phyloP scores from a whole-genome alignment of 2,888 invertebrate genomes.

The Tubulanus polymorphus region DNA sequence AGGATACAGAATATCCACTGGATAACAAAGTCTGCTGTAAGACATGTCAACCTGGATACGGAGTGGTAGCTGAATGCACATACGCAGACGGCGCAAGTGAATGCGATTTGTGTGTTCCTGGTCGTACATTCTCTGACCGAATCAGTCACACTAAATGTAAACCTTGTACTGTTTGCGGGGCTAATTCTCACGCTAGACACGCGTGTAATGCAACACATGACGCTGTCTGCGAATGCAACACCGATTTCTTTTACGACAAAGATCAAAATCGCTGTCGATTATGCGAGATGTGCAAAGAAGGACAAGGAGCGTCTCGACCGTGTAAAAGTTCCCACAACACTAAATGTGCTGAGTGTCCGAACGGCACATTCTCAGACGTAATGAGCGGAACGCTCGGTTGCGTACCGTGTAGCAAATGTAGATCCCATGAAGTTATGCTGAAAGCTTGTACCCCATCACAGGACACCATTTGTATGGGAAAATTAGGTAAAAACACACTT shows the following conservation, averaged over 20 bases:
- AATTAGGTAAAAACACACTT: constrained; percentile 1
- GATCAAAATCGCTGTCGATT: constrained; percentile 26
- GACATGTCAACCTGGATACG: constrained; percentile 32
- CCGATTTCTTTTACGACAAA: constrained; percentile 33
- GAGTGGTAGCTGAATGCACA: constrained; percentile 29
- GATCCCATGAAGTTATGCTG: constrained; percentile 30
- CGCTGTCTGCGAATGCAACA: constrained; percentile 39
- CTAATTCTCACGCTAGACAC: constrained; percentile 25
- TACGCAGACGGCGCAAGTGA: constrained; percentile 27
- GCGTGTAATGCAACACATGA: constrained; percentile 42
- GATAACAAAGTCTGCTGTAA: constrained; percentile 27
- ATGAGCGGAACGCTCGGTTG: constrained; percentile 34
- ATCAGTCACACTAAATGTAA: constrained; percentile 26
- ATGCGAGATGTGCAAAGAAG: constrained; percentile 38
- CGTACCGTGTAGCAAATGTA: constrained; percentile 35
- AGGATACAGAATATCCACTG: constrained; percentile 6
- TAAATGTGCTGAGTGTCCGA: constrained; percentile 35
- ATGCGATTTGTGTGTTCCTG: constrained; percentile 32
- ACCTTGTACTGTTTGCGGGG: constrained; percentile 32
- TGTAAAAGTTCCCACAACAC: constrained; percentile 36
- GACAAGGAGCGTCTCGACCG: constrained; percentile 30
- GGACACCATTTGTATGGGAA: constrained; percentile 44
- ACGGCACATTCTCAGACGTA: constrained; percentile 40
- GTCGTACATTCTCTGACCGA: constrained; percentile 32
- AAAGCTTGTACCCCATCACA: constrained; percentile 37